A percentile compares a stretch with the other conserved stretches of the same genome.
These are phyloP conservation scores for Sternotherus odoratus DNA, from an alignment of 2,797 vertebrate genomes.

Conservation along the genomic window DNA sequence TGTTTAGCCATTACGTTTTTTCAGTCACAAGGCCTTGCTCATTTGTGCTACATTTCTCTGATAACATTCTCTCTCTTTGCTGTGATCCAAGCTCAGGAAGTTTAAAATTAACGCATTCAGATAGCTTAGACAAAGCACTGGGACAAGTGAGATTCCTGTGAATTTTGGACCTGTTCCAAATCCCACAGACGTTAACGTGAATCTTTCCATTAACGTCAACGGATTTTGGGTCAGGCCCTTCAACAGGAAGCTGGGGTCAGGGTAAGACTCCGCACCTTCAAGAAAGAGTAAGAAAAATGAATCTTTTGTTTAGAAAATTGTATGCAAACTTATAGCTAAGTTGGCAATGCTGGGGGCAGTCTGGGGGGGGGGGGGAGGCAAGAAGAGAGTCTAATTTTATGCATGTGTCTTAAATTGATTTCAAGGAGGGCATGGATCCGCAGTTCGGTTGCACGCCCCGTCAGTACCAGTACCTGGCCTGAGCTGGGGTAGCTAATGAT, in stretches of 20 bases:
- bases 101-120: neutral
- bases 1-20: neutral
- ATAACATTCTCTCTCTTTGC: neutral
- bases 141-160: neutral
- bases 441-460: no score
- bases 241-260: neutral
- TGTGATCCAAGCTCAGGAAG: fast-evolving
- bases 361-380: neutral
- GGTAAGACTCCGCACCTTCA: neutral
- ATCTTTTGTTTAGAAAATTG: neutral
- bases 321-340: neutral
- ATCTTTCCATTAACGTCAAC: neutral
- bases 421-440: neutral
- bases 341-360: neutral
- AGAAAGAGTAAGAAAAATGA: neutral
- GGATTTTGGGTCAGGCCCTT: fast-evolving
- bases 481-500: no score
- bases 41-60: neutral
- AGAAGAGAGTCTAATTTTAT: neutral
- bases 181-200: neutral
- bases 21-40: fast-evolving
- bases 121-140: neutral
- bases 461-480: no score
- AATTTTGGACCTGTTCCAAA: neutral
- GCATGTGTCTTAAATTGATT: neutral